These are phyloP conservation scores for Drosophila falleni DNA, from an alignment of 2,888 invertebrate species.

Conservation along the genomic window DNA sequence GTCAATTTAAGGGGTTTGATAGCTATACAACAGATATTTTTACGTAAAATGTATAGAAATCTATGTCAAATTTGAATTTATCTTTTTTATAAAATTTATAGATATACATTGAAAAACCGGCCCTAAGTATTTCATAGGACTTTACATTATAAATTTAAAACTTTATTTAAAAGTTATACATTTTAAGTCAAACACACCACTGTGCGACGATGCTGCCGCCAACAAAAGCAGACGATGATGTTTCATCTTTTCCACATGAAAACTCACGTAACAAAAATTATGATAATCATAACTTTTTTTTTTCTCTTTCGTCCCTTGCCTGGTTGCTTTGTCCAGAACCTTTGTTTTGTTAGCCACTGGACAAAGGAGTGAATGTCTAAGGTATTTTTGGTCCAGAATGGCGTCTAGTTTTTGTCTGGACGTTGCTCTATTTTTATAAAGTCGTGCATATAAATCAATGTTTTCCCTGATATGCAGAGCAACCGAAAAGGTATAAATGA, in stretches of 20 bases:
- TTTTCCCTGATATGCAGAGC: constrained; percentile 76
- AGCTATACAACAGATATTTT: too few relatives aligned
- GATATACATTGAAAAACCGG: too few relatives aligned
- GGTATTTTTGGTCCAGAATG: constrained; percentile 69
- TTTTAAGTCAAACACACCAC: background rate
- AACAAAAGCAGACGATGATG: constrained; percentile 72
- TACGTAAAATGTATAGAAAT: too few relatives aligned
- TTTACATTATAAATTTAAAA: too few relatives aligned
- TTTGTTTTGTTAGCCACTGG: constrained; percentile 67
- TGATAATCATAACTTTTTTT: constrained; percentile 83
- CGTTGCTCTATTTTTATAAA: constrained; percentile 77
- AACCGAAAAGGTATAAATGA: constrained; percentile 82
- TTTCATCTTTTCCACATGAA: constrained; percentile 83
- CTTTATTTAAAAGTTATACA: background rate
- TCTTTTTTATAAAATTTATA: too few relatives aligned
- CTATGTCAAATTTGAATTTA: too few relatives aligned
- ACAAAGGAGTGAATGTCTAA: constrained; percentile 61
- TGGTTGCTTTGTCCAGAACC: constrained; percentile 23
- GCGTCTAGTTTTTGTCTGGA: constrained; percentile 73
- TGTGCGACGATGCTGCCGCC: constrained; percentile 17
- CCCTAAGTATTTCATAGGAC: too few relatives aligned
- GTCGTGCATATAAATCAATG: constrained; percentile 83
- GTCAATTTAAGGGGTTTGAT: too few relatives aligned
- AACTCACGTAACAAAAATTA: constrained; percentile 84
- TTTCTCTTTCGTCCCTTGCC: constrained; percentile 10